Conservation (phyloP, 2,888 invertebrate genomes). For the Silvanus unidentatus region DNA sequence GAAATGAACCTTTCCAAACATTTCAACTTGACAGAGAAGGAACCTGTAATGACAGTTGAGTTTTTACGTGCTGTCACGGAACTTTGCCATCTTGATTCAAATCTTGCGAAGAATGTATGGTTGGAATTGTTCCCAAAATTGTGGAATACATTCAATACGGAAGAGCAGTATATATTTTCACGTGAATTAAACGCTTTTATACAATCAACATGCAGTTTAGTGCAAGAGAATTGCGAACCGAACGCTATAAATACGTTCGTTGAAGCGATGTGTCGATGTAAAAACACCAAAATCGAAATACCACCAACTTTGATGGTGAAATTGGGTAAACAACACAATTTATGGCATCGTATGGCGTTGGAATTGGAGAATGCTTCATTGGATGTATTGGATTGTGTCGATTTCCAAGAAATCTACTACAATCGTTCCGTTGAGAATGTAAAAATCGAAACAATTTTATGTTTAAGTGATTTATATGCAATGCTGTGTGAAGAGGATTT, state of each 20-base stretch:
- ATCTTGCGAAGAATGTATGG: constrained; percentile 87
- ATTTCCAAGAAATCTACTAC: too few relatives aligned
- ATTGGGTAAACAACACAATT: constrained; percentile 88
- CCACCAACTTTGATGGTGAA: constrained; percentile 83
- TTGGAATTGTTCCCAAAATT: constrained; percentile 78
- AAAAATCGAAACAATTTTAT: constrained; percentile 59
- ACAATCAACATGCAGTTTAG: too few relatives aligned
- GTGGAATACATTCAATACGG: constrained; percentile 77
- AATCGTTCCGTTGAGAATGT: too few relatives aligned
- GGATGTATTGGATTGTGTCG: too few relatives aligned
- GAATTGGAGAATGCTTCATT: constrained; percentile 76
- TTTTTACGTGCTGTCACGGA: constrained; percentile 79
- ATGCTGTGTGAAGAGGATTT: constrained; percentile 91
- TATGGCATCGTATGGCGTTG: constrained; percentile 94
- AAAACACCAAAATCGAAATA: constrained; percentile 62
- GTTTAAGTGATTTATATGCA: constrained; percentile 87
- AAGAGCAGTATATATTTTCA: too few relatives aligned
- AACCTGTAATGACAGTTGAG: constrained; percentile 31
- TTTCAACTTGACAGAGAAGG: too few relatives aligned
- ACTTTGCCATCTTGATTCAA: constrained; percentile 87
- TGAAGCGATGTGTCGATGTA: constrained; percentile 63
- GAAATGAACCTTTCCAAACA: neutral
- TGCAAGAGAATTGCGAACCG: constrained; percentile 90
- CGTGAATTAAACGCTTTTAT: too few relatives aligned
- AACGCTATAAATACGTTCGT: constrained; percentile 91